Evolutionary conservation across 2,113 vertebrate genomes (phyloP).

Genomic region (Alethe diademata): DNA sequence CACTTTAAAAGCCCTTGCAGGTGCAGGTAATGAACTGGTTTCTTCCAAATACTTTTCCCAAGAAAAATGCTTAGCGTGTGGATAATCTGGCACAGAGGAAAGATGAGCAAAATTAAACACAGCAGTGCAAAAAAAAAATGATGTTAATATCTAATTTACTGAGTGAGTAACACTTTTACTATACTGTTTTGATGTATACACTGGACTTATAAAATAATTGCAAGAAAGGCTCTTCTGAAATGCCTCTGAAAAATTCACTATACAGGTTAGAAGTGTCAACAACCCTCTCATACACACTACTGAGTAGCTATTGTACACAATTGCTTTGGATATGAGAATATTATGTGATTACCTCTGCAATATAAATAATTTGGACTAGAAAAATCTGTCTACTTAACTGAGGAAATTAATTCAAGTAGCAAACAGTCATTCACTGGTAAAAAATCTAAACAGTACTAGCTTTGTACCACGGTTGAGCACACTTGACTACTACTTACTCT

Average conservation of each 20-base stretch:
- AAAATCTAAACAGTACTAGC: not conserved
- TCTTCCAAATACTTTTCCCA: conserved; percentile 89
- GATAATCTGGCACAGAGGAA: conserved; percentile 73
- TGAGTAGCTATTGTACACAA: not conserved
- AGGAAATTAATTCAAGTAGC: not conserved
- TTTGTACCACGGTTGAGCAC: not conserved
- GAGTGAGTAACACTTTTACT: not conserved
- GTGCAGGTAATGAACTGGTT: conserved; percentile 83
- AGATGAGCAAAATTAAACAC: not conserved
- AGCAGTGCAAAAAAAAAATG: not conserved
- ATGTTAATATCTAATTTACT: not conserved
- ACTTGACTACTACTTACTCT: not conserved
- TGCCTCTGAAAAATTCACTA: not conserved
- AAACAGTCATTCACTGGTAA: not conserved
- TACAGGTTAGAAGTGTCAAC: not conserved
- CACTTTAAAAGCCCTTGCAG: conserved; percentile 88
- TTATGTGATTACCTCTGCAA: not conserved
- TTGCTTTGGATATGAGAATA: not conserved
- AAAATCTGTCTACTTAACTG: not conserved
- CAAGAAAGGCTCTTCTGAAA: not conserved
- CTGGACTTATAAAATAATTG: not conserved
- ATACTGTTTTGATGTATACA: not conserved
- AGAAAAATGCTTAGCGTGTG: conserved; percentile 81
- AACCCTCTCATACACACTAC: not conserved
- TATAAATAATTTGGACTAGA: not conserved